Evolutionary conservation across 2,888 invertebrate species (phyloP).

Genomic region (Gisinianus flammeolus): DNA sequence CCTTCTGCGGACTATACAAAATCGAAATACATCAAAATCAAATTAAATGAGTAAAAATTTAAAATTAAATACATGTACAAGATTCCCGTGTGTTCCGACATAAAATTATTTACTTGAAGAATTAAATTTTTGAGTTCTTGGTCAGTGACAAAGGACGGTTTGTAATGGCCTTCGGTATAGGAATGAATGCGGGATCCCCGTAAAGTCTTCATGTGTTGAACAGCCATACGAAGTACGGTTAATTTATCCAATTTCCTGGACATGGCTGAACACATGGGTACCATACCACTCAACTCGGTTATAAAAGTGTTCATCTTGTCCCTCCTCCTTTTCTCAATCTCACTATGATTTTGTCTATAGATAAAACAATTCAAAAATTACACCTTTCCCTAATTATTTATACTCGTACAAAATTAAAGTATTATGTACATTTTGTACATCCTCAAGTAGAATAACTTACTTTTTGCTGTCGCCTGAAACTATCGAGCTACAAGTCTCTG

Average conservation of each 20-base stretch:
- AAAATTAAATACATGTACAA: no score
- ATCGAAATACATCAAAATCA: background rate
- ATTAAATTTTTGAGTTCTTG: constrained; percentile 85
- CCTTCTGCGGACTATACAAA: constrained; percentile 79
- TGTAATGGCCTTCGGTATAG: constrained; percentile 77
- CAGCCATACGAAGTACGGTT: constrained; percentile 87
- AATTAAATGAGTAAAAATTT: no score
- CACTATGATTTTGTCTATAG: constrained; percentile 92
- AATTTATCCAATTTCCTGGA: constrained; percentile 91
- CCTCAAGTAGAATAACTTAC: constrained; percentile 18
- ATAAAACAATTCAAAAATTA: background rate
- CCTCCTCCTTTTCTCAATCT: constrained; percentile 90
- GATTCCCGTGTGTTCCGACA: no score
- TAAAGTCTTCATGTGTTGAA: constrained; percentile 85
- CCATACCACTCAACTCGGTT: constrained; percentile 83
- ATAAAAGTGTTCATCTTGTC: constrained; percentile 98
- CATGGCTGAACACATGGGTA: constrained; percentile 94
- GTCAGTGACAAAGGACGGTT: constrained; percentile 82
- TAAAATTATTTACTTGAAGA: constrained; percentile 68
- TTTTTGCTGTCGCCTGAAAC: background rate
- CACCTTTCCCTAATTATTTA: background rate
- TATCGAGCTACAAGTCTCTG: constrained; percentile 56
- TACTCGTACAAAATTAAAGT: background rate
- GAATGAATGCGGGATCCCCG: constrained; percentile 71
- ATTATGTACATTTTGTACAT: background rate